Base-by-base conservation (phyloP, 2,888 invertebrate genomes). In the Thymelicus acteon region DNA sequence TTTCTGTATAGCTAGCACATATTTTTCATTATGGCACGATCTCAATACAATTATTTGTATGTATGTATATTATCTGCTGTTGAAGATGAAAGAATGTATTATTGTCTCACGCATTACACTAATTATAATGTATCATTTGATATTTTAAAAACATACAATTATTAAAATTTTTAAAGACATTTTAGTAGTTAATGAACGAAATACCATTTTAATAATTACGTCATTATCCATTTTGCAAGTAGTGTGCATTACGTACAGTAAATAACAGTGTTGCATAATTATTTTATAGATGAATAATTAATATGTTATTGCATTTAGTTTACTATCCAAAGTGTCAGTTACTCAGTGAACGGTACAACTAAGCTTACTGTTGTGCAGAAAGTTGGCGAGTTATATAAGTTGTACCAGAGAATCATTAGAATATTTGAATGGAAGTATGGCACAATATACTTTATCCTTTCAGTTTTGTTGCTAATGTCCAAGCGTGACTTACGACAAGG, bases 1-100 rank as follows among this genome's bases (percentile, higher is more conserved):
- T 70, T 77, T 73, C 71, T 71, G 72, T 79, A 74, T 79, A 82
- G 79, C 77, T 82, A 82, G 82, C 82, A 84, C 83, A 79, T 83
- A 61, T 73, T 52, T 71, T 85, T 88, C 85, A 86, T 83, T 84
- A 85, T 84, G 83, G 89, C 90, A 90, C 90, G 92, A 93, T 93
- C 92, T 93, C 92, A 92, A 83, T 89, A 85, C 78, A 79, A 82
- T 24, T 65, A 64, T 71, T 47, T 73, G 48, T 67, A 62, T 67
- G 61, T 68, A 62, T 65, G 58, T 52, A 64, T 54, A 64, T 47
- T 68, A 60, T 60, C 44, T 58, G 48, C 44, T 61, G 54, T 62
- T 68, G 54, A 54, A 62, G 48, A 54, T 62, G 67, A 7, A 37
- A 39, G 37, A 8, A 39, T 58, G 39, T 39, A 58, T 58, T 13